A percentile compares a stretch with the other conserved stretches of the same genome.
These are phyloP conservation scores for Pemphigus obesinymphae DNA, from an alignment of 1,140 invertebrate species.

Conservation along the genomic window DNA sequence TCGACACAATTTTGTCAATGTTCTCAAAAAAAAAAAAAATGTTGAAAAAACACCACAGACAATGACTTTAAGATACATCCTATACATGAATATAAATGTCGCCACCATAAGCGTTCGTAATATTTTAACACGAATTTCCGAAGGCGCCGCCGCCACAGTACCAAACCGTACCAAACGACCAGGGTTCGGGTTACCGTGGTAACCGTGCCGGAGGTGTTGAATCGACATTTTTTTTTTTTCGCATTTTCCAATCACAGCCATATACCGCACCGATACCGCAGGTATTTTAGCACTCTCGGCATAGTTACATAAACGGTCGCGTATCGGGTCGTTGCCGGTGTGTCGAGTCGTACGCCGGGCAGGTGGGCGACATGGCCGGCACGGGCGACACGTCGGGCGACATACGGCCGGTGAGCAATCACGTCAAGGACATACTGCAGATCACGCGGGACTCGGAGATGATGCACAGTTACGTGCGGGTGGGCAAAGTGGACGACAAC, in stretches of 20 bases:
- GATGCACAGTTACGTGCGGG: slow-evolving; percentile 47
- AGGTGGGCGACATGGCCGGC: slow-evolving; percentile 17
- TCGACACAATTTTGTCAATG: too few species aligned
- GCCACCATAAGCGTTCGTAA: too few species aligned
- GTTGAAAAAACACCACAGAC: not conserved
- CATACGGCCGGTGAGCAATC: slow-evolving; percentile 44
- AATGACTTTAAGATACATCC: too few species aligned
- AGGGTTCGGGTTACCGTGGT: not conserved
- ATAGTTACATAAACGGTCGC: slow-evolving; percentile 46
- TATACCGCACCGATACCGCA: not conserved
- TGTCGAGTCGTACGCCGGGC: not conserved
- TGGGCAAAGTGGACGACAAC: slow-evolving; percentile 41
- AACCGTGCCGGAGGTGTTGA: not conserved
- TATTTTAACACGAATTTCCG: too few species aligned
- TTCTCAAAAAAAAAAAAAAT: too few species aligned
- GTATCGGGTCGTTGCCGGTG: slow-evolving; percentile 46
- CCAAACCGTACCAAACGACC: not conserved
- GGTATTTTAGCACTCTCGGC: too few species aligned
- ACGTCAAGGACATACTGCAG: slow-evolving; percentile 45
- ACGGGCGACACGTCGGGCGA: slow-evolving; percentile 25
- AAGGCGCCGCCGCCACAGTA: too few species aligned
- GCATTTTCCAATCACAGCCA: not conserved
- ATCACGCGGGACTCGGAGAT: slow-evolving; percentile 47
- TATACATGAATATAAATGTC: too few species aligned
- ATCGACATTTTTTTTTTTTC: slow-evolving; percentile 1